A percentile compares a stretch with the other conserved stretches of the same genome.
phyloP scores from a whole-genome alignment of 2,113 vertebrate genomes.

The Xiphophorus maculatus region DNA sequence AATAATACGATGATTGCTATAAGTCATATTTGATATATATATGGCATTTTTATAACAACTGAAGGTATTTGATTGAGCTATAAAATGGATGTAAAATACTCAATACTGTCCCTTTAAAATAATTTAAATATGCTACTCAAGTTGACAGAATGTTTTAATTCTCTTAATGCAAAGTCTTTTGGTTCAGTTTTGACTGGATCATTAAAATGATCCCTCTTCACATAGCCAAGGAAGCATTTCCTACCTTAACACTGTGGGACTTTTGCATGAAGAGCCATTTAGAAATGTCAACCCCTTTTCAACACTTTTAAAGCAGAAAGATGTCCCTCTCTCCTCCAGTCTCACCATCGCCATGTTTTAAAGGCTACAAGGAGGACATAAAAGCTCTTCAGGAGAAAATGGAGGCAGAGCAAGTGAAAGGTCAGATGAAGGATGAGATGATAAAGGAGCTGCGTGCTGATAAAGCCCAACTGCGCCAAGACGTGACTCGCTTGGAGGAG shows the following conservation, averaged over 20 bases:
- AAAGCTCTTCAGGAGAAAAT: slow-evolving; percentile 18
- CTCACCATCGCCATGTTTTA: background rate
- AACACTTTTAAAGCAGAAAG: background rate
- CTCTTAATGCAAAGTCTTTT: too few relatives aligned
- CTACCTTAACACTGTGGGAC: background rate
- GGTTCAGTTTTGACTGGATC: too few relatives aligned
- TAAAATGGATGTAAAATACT: too few relatives aligned
- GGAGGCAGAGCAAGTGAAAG: slow-evolving; percentile 19
- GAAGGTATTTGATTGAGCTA: too few relatives aligned
- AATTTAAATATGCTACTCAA: too few relatives aligned
- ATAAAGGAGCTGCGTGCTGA: slow-evolving; percentile 27
- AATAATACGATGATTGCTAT: too few relatives aligned
- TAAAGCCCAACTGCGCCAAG: slow-evolving; percentile 17
- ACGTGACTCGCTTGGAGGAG: slow-evolving; percentile 14
- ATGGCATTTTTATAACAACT: too few relatives aligned
- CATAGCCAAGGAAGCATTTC: background rate
- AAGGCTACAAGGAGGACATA: slow-evolving; percentile 3
- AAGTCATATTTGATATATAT: too few relatives aligned
- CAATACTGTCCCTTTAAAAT: too few relatives aligned
- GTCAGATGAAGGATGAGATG: slow-evolving; percentile 4
- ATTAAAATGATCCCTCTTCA: background rate
- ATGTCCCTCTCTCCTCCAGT: background rate
- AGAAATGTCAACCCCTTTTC: slow-evolving; percentile 2
- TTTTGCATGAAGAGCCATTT: background rate
- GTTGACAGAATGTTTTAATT: too few relatives aligned